Evolutionary conservation across 1,140 invertebrate species (phyloP).

Genomic region (Charaxes varanes): DNA sequence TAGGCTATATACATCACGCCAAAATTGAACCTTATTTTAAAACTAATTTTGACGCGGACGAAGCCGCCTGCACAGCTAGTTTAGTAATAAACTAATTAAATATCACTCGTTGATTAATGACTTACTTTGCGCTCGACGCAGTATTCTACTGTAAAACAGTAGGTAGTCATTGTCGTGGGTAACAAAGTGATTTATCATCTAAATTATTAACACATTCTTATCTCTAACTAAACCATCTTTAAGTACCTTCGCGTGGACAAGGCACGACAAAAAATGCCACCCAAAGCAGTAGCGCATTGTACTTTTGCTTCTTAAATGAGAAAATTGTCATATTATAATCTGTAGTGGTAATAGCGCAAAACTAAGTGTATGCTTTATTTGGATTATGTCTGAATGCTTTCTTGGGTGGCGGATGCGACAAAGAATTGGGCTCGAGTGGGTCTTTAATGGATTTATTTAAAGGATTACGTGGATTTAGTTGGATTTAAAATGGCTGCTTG

Average conservation of each 20-base stretch:
- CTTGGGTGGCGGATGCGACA: constrained; percentile 33
- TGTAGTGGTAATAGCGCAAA: constrained; percentile 38
- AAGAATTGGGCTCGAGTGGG: constrained; percentile 27
- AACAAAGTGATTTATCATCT: no score
- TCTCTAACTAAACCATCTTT: no score
- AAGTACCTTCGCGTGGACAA: not conserved
- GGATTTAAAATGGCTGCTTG: constrained; percentile 7
- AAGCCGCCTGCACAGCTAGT: no score
- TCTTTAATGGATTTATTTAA: constrained; percentile 43
- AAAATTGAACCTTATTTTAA: no score
- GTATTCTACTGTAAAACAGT: no score
- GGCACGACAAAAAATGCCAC: constrained; percentile 28
- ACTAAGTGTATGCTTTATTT: constrained; percentile 26
- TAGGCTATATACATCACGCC: no score
- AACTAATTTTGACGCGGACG: no score
- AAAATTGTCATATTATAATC: constrained; percentile 24
- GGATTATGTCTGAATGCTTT: constrained; percentile 23
- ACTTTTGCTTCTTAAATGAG: constrained; percentile 16
- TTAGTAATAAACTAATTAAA: no score
- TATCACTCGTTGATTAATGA: no score
- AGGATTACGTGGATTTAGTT: constrained; percentile 42
- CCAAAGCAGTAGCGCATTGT: constrained; percentile 26
- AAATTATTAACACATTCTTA: no score
- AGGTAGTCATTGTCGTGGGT: no score
- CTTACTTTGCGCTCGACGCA: no score